A percentile compares a stretch with the other conserved stretches of the same genome.
Conservation (phyloP, 2,797 vertebrate genomes). For the Chaenodraco wilsoni region DNA sequence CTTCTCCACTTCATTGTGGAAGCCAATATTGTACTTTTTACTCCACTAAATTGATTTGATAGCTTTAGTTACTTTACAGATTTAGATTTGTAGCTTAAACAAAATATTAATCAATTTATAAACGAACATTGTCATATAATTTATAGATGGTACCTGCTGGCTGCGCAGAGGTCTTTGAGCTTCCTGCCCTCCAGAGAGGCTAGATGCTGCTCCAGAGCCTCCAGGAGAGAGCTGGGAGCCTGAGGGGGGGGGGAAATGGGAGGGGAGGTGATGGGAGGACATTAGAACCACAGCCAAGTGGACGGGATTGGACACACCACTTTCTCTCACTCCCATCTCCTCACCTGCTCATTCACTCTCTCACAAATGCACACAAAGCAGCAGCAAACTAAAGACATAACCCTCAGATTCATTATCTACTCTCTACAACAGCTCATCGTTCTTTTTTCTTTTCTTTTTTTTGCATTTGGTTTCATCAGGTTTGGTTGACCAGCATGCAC, state of each 20-base stretch:
- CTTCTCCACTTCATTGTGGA: too few species aligned
- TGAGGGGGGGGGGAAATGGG: constrained; percentile 59
- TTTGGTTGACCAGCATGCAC: constrained; percentile 84
- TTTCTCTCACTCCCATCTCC: constrained; percentile 45
- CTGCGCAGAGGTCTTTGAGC: constrained; percentile 88
- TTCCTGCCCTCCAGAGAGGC: constrained; percentile 95
- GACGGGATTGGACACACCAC: constrained; percentile 49
- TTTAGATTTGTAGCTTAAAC: too few species aligned
- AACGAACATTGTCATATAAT: too few species aligned
- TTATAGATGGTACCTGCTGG: constrained; percentile 85
- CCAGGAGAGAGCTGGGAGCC: constrained; percentile 93
- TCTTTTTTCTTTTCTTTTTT: constrained; percentile 28
- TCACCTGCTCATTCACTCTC: constrained; percentile 43
- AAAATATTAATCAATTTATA: too few species aligned
- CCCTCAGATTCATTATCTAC: constrained; percentile 59
- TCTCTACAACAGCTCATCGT: constrained; percentile 49
- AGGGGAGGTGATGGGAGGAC: constrained; percentile 30
- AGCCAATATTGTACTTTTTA: too few species aligned
- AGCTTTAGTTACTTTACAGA: too few species aligned
- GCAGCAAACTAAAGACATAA: constrained; percentile 66
- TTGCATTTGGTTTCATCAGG: constrained; percentile 79
- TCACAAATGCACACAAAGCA: constrained; percentile 58
- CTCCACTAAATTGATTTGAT: too few species aligned
- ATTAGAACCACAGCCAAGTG: constrained; percentile 54
- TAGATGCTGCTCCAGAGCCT: constrained; percentile 95